Evolutionary conservation across 2,888 invertebrate species (phyloP).

Genomic region (Schizaphis graminum): DNA sequence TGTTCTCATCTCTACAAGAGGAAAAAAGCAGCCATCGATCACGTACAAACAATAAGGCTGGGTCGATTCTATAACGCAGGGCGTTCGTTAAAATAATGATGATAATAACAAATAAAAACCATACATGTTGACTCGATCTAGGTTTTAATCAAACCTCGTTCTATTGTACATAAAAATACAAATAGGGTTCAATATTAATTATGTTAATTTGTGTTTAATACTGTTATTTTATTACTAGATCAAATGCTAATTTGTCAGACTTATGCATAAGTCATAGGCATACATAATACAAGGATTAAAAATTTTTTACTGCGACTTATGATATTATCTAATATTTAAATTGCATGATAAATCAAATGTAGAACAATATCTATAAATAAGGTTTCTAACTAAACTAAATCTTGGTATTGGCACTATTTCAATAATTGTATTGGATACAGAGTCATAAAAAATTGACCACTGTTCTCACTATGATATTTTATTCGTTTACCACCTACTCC

Average conservation of each 20-base stretch:
- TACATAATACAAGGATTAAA: background rate
- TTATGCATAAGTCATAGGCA: background rate
- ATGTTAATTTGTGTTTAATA: slow-evolving; percentile 10
- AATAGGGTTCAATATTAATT: slow-evolving; percentile 32
- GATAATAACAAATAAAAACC: slow-evolving; percentile 50
- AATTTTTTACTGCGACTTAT: background rate
- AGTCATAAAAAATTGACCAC: slow-evolving; percentile 12
- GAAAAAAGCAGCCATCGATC: slow-evolving; percentile 62
- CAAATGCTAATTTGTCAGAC: slow-evolving; percentile 27
- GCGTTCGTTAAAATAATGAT: slow-evolving; percentile 59
- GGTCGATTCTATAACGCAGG: slow-evolving; percentile 30
- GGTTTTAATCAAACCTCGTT: slow-evolving; percentile 48
- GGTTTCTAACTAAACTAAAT: background rate
- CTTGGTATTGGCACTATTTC: background rate
- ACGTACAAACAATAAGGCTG: slow-evolving; percentile 62
- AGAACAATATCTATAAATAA: background rate
- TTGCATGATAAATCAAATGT: background rate
- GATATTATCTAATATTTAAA: background rate
- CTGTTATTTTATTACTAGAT: slow-evolving; percentile 9
- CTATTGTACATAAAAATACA: slow-evolving; percentile 36
- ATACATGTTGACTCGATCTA: slow-evolving; percentile 43
- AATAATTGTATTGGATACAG: background rate
- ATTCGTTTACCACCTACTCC: slow-evolving; percentile 1
- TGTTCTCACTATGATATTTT: background rate
- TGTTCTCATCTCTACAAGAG: slow-evolving; percentile 46